Evolutionary conservation across 2,797 vertebrate genomes (phyloP).

Genomic region (Neomorphus geoffroyi): DNA sequence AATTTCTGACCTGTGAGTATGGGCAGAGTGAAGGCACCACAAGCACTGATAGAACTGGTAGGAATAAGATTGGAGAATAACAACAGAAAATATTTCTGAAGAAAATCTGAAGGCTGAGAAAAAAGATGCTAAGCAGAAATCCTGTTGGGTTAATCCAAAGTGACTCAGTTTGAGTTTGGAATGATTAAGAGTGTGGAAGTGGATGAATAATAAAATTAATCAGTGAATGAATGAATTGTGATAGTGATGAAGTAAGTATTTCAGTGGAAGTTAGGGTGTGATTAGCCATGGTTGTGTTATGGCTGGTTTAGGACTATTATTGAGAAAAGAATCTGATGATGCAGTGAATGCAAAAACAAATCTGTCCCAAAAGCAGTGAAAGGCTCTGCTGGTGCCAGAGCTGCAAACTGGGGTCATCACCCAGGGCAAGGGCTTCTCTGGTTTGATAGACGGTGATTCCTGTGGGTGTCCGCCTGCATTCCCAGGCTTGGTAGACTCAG

Average conservation of each 20-base stretch:
- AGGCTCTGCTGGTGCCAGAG: not conserved
- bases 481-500: too few species aligned
- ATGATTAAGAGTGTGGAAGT: not conserved
- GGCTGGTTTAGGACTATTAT: not conserved
- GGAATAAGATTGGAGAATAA: not conserved
- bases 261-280: not conserved
- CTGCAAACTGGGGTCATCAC: not conserved
- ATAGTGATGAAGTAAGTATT: not conserved
- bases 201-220: not conserved
- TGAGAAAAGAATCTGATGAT: not conserved
- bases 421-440: not conserved
- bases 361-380: not conserved
- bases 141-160: not conserved
- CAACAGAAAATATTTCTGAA: not conserved
- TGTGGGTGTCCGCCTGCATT: rapidly evolving
- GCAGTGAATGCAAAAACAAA: not conserved
- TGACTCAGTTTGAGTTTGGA: not conserved
- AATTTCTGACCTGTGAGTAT: not conserved
- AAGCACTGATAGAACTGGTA: not conserved
- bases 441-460: not conserved
- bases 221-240: not conserved
- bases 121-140: not conserved
- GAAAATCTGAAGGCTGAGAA: not conserved
- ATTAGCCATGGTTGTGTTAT: not conserved
- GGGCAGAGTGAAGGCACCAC: not conserved